Percentiles rank a stretch among this genome's conserved stretches.
Conservation (phyloP, 2,888 invertebrate genomes). For the Lasioglossum pauxillum region DNA sequence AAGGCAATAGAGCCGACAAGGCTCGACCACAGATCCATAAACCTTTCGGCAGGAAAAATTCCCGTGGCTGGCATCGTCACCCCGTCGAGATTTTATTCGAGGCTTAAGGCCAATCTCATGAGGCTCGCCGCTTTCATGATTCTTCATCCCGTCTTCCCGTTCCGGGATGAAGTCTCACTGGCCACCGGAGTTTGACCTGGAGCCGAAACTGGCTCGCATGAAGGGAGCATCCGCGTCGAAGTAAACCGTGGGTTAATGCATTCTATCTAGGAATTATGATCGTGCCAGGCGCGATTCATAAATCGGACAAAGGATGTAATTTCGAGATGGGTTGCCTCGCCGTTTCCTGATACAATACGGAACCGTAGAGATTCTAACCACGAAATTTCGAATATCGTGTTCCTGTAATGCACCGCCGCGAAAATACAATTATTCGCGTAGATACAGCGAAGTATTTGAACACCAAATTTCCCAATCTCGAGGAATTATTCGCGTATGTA, state of each 20-base stretch:
- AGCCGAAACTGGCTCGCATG: background rate
- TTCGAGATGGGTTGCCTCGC: conserved; percentile 3
- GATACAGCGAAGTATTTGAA: no score
- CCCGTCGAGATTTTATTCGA: conserved; percentile 53
- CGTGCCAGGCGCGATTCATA: conserved; percentile 13
- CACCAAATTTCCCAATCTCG: no score
- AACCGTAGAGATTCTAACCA: no score
- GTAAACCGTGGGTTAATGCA: conserved; percentile 24
- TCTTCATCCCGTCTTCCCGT: conserved; percentile 29
- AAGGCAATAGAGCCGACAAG: conserved; percentile 8
- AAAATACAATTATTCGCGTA: no score
- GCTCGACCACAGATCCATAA: conserved; percentile 40
- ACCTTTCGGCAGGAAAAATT: conserved; percentile 36
- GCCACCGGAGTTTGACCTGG: conserved; percentile 1
- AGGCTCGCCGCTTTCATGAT: conserved; percentile 41
- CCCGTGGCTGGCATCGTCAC: conserved; percentile 16
- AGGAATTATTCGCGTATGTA: no score
- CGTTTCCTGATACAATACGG: no score
- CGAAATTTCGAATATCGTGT: no score
- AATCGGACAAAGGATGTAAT: conserved; percentile 24
- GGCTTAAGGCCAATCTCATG: conserved; percentile 62
- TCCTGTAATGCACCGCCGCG: no score
- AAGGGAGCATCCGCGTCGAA: background rate
- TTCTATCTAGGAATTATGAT: conserved; percentile 36
- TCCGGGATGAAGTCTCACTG: conserved; percentile 26